Percentiles rank a stretch among this genome's conserved stretches.
Evolutionary conservation across 2,888 invertebrate species (phyloP).

Genomic region (Nudaria mundana): DNA sequence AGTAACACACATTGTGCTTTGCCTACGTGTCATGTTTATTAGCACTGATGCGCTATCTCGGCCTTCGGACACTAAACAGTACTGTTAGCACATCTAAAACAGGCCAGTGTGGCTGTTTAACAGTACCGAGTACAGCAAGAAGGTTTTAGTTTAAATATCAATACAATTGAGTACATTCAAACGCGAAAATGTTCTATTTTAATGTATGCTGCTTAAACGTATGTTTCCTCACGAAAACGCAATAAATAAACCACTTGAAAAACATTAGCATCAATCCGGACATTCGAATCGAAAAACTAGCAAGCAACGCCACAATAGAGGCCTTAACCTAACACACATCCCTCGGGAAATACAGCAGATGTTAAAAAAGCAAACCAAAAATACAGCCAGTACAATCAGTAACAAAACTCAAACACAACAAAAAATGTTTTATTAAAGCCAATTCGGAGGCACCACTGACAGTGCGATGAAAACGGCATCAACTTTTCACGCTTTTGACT

Average conservation of each 20-base stretch:
- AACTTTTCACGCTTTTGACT: constrained; percentile 46
- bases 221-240: too few species aligned
- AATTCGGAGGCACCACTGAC: constrained; percentile 35
- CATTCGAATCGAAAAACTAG: too few species aligned
- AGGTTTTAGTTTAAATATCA: not conserved
- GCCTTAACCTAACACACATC: too few species aligned
- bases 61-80: constrained; percentile 25
- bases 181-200: too few species aligned
- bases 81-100: constrained; percentile 37
- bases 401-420: constrained; percentile 12
- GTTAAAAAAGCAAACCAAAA: not conserved
- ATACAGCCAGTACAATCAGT: not conserved
- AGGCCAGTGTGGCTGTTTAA: constrained; percentile 12
- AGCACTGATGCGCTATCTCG: constrained; percentile 25
- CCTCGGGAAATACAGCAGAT: not conserved
- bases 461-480: constrained; percentile 43
- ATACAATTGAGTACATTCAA: not conserved
- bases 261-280: too few species aligned
- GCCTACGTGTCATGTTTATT: constrained; percentile 39
- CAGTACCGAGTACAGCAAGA: not conserved
- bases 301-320: too few species aligned
- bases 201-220: too few species aligned
- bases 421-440: constrained; percentile 49
- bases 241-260: too few species aligned
- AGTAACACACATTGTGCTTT: constrained; percentile 29